Base-by-base conservation (phyloP, 2,797 vertebrate genomes). In the Catamblyrhynchus diadema region DNA sequence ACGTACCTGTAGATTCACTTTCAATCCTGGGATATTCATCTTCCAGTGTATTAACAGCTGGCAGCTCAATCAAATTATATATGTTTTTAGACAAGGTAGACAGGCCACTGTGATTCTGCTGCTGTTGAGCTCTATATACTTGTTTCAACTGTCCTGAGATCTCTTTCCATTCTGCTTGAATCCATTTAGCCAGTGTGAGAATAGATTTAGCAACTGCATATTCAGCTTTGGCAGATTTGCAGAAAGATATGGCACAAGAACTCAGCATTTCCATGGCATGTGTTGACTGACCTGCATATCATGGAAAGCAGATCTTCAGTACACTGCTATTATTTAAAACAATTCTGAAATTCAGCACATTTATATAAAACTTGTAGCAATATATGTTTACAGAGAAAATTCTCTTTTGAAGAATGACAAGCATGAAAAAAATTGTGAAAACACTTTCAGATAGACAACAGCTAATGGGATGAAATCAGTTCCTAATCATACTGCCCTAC, bases 241-340 rank as follows among this genome's bases (percentile, higher is more conserved):
- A 99, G 95, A 99, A 99, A 30, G 99, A 99, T 95, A 99, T 98
- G 44, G 99, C 99, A 44, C 98, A 99, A 35, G 98, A 98, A 96
- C 99, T 99, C 97, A 99, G 96, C 99, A 99, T 99, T 98, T 99
- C 99, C 99, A 99, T 99, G 80, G 99, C 99, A 5, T 98, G 97
- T 60, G 98, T 91, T 14, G 99, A 98, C 97, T 99, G 99, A 83
- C 99, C 99, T 99, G 97, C 3, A 54, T 9, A 86, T 83, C 12
- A 61, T 1, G 5, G 84, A 81, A 91, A 91, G 22, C 4, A 2
- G 3, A 69, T 39, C 37, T 85, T 97, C 65, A 93, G 22, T 6
- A 57, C 22, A 51, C 5, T 17, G 33, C 22, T 33, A 41, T 73
- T 23, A 48, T 32, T 69, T 47, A 51, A 60, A 88, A 37, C 8